Conservation (phyloP, 2,113 vertebrate genomes). For the Corydoras sp. region DNA sequence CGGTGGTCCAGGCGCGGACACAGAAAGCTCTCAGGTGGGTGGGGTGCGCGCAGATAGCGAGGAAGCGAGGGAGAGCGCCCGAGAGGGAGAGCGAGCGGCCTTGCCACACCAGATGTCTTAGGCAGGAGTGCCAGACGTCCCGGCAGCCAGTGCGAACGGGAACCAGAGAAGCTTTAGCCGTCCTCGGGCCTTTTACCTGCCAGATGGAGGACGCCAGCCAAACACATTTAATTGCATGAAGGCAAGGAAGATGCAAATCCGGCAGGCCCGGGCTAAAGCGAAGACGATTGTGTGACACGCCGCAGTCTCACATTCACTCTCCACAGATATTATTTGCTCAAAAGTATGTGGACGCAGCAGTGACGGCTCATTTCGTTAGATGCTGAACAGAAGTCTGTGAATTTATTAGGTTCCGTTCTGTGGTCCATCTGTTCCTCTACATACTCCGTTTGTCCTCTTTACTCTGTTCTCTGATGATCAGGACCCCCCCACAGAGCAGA, state of each 20-base stretch:
- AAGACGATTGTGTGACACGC: not conserved
- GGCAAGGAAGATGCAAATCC: slow-evolving; percentile 25
- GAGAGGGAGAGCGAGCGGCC: slow-evolving; percentile 42
- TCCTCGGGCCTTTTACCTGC: slow-evolving; percentile 55
- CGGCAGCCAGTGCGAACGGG: slow-evolving; percentile 59
- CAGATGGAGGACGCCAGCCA: slow-evolving; percentile 50
- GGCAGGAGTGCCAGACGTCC: slow-evolving; percentile 58
- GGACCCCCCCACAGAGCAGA: no score
- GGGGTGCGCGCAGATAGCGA: slow-evolving; percentile 33
- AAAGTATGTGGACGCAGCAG: no score
- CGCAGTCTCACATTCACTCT: not conserved
- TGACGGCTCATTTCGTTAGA: no score
- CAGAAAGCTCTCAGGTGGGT: slow-evolving; percentile 50
- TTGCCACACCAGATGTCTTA: slow-evolving; percentile 62
- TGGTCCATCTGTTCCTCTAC: no score
- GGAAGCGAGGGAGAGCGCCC: slow-evolving; percentile 25
- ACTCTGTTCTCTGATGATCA: no score
- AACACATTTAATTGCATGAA: slow-evolving; percentile 51
- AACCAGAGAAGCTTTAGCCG: slow-evolving; percentile 52
- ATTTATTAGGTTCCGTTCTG: no score
- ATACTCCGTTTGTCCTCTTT: no score
- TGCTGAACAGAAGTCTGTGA: no score
- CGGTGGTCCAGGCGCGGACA: slow-evolving; percentile 18
- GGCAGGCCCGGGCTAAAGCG: slow-evolving; percentile 5
- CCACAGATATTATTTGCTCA: no score